These are phyloP conservation scores for Microcebus tavaratra DNA, from an alignment of 2,113 vertebrate species.

Conservation along the genomic window DNA sequence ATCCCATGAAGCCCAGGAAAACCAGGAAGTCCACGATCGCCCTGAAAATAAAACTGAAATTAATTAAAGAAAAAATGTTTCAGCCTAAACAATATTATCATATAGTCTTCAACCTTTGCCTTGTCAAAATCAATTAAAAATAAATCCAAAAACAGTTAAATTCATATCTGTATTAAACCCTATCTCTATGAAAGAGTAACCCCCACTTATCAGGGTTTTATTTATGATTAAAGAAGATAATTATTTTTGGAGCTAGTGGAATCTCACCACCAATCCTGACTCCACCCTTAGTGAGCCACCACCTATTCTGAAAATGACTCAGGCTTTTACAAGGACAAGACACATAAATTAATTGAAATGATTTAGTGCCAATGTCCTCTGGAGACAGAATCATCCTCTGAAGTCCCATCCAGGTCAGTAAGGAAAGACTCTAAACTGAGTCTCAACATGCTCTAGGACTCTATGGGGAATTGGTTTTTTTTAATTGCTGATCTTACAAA, in stretches of 20 bases:
- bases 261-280: background rate
- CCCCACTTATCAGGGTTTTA: background rate
- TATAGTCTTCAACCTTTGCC: background rate
- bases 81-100: background rate
- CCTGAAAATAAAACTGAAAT: conserved; percentile 84
- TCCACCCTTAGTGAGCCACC: background rate
- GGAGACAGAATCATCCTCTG: background rate
- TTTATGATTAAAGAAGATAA: background rate
- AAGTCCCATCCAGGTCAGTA: background rate
- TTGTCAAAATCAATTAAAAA: conserved; percentile 17
- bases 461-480: background rate
- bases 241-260: background rate
- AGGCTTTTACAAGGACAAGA: background rate
- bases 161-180: background rate
- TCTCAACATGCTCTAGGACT: background rate
- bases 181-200: background rate
- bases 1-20: conserved; percentile 91
- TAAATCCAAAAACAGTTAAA: background rate
- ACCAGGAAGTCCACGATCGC: conserved; percentile 92
- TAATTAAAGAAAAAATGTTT: conserved; percentile 42
- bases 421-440: background rate
- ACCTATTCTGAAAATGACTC: background rate
- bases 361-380: background rate
- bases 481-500: background rate
- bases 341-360: background rate